Base-by-base conservation (phyloP, 2,797 vertebrate genomes). In the Momotus momota region DNA sequence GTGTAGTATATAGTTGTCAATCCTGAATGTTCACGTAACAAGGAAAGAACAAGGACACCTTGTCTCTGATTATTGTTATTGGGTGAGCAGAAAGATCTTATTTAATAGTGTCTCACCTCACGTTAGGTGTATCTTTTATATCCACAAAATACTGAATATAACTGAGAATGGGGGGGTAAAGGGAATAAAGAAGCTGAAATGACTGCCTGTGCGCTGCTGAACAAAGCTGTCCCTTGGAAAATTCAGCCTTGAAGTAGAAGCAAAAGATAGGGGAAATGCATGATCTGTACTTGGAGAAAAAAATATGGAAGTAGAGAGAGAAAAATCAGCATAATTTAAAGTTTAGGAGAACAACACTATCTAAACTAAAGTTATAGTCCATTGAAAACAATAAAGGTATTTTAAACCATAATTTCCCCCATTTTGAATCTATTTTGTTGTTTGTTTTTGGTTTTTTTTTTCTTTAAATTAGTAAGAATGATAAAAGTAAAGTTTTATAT, bases 41-140 rank as follows among this genome's bases (percentile, higher is more conserved):
- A 91, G 79, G 90, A 93, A 88, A 74, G 92, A 96, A 97, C 95
- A 96, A 96, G 97, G 94, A 94, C 95, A 95, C 31, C 52, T 93
- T 92, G 84, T 94, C 77, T 97, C 73, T 94, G 92, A 89, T 96
- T 94, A 94, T 83, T 94, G 66, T 89, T 94, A 79, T 78, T 85
- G 75, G 60, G 77, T 90, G 81, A 71, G 80, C 65, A 85, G 74
- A 71, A 95, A 83, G 77, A 90, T 90, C 81, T 95, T 79, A 58
- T 7, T 27, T 35, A 97, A 90, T 65, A 87, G 75, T 46, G 54
- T 79, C 90, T 96, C 89, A 79, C 25, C 60, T 94, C 86, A 88
- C 86, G 62, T 81, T 57, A 70, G 66, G 27, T 85, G 38, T 52
- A 73, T 90, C 75, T 58, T 91, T 96, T 92, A 62, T 93, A 83